phyloP scores from a whole-genome alignment of 2,113 vertebrate species.

The Serilophus lunatus region DNA sequence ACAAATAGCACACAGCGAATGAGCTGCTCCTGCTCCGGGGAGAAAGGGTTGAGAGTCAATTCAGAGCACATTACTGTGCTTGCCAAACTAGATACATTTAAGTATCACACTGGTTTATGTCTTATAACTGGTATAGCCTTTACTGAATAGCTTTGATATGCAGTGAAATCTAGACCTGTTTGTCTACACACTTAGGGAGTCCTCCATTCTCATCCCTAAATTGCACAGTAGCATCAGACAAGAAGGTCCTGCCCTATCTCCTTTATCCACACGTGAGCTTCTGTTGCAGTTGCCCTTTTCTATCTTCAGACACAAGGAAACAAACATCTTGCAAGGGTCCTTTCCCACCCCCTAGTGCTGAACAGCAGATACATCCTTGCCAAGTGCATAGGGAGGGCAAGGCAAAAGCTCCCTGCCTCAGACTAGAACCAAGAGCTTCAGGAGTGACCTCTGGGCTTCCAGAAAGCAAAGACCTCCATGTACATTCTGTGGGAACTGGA shows the following conservation, averaged over 20 bases:
- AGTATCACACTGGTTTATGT: not conserved
- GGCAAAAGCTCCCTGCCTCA: not conserved
- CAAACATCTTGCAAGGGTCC: not conserved
- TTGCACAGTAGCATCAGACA: not conserved
- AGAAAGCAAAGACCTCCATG: not conserved
- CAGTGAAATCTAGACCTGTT: not conserved
- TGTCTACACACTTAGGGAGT: not conserved
- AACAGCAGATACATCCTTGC: not conserved
- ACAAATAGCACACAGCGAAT: fast-evolving
- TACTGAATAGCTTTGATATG: not conserved
- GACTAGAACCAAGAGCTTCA: not conserved
- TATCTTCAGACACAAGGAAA: not conserved
- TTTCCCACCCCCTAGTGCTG: not conserved
- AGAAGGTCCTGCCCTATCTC: not conserved
- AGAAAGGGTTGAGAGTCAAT: not conserved
- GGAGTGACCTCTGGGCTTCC: not conserved
- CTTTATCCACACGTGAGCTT: not conserved
- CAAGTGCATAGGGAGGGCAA: not conserved
- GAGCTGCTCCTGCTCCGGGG: not conserved
- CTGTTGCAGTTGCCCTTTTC: not conserved
- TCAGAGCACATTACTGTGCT: not conserved
- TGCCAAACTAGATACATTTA: not conserved
- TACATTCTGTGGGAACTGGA: not conserved
- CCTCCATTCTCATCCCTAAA: not conserved
- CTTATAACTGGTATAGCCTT: not conserved